A percentile compares a stretch with the other conserved stretches of the same genome.
Evolutionary conservation across 1,140 invertebrate genomes (phyloP).

Genomic region (Daktulosphaira vitifoliae): DNA sequence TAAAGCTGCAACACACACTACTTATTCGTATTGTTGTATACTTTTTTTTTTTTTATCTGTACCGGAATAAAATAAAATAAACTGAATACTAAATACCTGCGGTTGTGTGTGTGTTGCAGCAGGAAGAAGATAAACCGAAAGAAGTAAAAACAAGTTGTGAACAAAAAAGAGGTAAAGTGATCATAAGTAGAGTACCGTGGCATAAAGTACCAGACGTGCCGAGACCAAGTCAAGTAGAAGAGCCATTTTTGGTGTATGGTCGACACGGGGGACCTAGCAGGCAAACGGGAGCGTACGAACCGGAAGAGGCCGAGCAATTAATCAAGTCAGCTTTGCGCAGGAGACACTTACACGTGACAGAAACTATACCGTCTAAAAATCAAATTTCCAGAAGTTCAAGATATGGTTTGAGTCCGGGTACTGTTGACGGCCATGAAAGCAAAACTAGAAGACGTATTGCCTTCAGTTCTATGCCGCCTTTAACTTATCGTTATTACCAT

Average conservation of each 20-base stretch:
- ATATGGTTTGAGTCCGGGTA: neutral
- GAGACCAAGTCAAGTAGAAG: slow-evolving; percentile 66
- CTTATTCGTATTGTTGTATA: no score
- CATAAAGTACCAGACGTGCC: slow-evolving; percentile 74
- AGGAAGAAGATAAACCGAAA: neutral
- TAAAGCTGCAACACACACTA: no score
- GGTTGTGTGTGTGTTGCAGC: slow-evolving; percentile 27
- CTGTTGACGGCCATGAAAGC: slow-evolving; percentile 11
- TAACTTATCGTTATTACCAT: neutral
- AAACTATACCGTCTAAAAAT: slow-evolving; percentile 18
- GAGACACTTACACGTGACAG: slow-evolving; percentile 11
- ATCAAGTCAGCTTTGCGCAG: slow-evolving; percentile 4
- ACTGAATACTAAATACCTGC: no score
- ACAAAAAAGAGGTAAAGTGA: no score
- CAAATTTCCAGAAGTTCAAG: no score
- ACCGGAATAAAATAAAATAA: no score
- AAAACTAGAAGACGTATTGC: slow-evolving; percentile 1
- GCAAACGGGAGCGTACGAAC: neutral
- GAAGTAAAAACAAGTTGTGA: neutral
- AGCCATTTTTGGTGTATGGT: slow-evolving; percentile 71
- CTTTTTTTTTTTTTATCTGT: no score
- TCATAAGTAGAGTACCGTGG: slow-evolving; percentile 60
- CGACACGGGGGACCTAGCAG: neutral
- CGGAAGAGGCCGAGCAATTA: slow-evolving; percentile 7
- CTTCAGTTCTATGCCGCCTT: slow-evolving; percentile 22